A percentile compares a stretch with the other conserved stretches of the same genome.
phyloP scores from a whole-genome alignment of 2,888 invertebrate species.

The Nowickia ferox region DNA sequence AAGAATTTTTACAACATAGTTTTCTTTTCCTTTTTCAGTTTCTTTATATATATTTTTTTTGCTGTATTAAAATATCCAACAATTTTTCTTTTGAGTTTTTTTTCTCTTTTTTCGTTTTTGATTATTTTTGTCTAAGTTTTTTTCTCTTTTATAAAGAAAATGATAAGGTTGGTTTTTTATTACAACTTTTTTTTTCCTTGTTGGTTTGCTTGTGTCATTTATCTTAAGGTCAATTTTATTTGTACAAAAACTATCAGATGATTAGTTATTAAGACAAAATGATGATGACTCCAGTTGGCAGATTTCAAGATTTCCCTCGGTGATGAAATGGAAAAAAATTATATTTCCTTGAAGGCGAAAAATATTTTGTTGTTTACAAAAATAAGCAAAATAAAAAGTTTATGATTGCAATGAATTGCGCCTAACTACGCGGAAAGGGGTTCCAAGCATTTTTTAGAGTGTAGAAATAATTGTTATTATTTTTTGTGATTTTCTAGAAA shows the following conservation, averaged over 20 bases:
- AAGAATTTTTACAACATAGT: conserved; percentile 27
- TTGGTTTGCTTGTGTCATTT: conserved; percentile 59
- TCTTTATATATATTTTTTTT: background rate
- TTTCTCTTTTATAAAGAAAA: conserved; percentile 43
- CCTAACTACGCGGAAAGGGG: no score
- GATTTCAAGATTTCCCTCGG: conserved; percentile 18
- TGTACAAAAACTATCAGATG: conserved; percentile 53
- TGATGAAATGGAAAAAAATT: background rate
- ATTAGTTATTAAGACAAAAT: conserved; percentile 67
- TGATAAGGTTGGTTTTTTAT: conserved; percentile 48
- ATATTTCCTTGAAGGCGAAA: background rate
- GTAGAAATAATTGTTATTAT: no score
- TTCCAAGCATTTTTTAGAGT: no score
- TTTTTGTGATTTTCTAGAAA: no score
- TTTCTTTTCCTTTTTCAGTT: conserved; percentile 24
- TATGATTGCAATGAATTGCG: no score
- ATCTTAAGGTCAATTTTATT: conserved; percentile 67
- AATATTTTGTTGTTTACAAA: background rate
- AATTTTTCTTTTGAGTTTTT: conserved; percentile 56
- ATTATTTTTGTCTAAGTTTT: conserved; percentile 28
- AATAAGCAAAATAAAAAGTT: background rate
- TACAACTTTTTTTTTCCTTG: conserved; percentile 8
- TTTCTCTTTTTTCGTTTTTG: background rate
- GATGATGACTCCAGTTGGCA: conserved; percentile 44
- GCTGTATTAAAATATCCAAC: conserved; percentile 4